phyloP scores from a whole-genome alignment of 2,888 invertebrate genomes.

The Temnothorax rugatulus region DNA sequence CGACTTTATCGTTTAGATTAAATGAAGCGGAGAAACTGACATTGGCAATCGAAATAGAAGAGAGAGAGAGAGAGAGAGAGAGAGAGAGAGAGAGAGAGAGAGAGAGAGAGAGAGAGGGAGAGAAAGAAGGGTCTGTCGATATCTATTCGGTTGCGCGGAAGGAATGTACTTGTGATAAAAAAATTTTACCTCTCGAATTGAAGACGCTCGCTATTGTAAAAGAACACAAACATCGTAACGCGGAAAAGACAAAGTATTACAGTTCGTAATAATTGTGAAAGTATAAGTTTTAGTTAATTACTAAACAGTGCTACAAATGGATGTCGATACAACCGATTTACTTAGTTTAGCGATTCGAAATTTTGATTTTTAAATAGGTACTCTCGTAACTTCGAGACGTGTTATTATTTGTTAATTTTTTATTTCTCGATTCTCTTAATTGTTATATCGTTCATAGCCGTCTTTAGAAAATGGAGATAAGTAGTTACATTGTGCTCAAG shows the following conservation, averaged over 20 bases:
- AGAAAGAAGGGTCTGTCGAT: not conserved
- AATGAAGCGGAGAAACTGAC: slow-evolving; percentile 11
- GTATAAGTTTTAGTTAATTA: not conserved
- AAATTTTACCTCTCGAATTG: slow-evolving; percentile 3
- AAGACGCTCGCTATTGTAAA: not conserved
- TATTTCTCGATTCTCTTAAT: not conserved
- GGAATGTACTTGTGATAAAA: not conserved
- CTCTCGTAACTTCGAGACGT: not conserved
- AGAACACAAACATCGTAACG: not conserved
- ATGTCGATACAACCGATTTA: not conserved
- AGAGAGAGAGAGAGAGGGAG: not conserved
- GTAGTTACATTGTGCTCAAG: not conserved
- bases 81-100: not conserved
- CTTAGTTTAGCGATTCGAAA: not conserved
- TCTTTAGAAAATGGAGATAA: not conserved
- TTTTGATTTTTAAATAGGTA: not conserved
- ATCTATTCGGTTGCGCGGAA: not conserved
- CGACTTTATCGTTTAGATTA: slow-evolving; percentile 27
- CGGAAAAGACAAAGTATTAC: not conserved
- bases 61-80: not conserved
- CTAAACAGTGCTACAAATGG: not conserved
- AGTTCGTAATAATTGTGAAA: not conserved
- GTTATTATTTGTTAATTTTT: not conserved
- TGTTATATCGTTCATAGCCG: not conserved
- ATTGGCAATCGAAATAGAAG: not conserved